Percentiles rank a stretch among this genome's conserved stretches.
Conservation (phyloP, 2,888 invertebrate genomes). For the Apodemia zela region DNA sequence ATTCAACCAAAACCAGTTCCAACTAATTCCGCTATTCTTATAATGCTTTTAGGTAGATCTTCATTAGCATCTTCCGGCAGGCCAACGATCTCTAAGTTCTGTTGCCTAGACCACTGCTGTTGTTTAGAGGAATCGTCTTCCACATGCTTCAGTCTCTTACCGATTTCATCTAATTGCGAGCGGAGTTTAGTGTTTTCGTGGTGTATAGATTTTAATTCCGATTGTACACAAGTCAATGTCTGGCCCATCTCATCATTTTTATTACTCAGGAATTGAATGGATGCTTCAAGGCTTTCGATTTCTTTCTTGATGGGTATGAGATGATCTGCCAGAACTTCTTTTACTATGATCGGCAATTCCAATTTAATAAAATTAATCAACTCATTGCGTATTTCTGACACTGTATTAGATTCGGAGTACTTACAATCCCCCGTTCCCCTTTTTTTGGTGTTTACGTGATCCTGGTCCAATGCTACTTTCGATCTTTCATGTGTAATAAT, state of each 20-base stretch:
- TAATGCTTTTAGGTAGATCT: background rate
- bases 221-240: no score
- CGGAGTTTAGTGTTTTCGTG: no score
- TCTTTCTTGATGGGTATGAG: background rate
- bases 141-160: no score
- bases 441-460: background rate
- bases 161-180: no score
- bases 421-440: background rate
- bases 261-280: background rate
- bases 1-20: no score
- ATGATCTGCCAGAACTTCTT: background rate
- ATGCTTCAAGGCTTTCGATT: background rate
- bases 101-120: background rate
- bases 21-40: background rate
- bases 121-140: no score
- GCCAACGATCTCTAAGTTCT: background rate
- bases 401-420: background rate
- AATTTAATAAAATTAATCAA: background rate
- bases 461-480: background rate
- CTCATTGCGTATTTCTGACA: background rate
- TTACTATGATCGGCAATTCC: background rate
- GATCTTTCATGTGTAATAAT: background rate
- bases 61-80: background rate
- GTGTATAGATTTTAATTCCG: no score
- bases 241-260: background rate